phyloP scores from a whole-genome alignment of 2,888 invertebrate species.

The Notodonta ziczac region DNA sequence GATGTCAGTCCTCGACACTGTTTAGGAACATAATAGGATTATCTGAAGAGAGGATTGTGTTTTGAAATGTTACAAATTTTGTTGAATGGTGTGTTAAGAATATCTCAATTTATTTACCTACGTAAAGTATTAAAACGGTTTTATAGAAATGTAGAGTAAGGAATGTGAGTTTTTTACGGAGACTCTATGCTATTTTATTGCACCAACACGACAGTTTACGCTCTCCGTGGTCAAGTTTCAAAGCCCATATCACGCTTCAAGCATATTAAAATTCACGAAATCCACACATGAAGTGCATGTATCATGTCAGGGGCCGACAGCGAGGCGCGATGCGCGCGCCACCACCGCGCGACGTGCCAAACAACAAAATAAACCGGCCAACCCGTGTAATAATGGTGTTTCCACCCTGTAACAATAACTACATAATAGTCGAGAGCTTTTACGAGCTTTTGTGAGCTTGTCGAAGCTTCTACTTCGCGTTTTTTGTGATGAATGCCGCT shows the following conservation, averaged over 20 bases:
- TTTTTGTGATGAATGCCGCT: conserved; percentile 77
- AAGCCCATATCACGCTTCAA: conserved; percentile 4
- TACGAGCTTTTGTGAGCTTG: conserved; percentile 84
- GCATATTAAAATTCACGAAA: conserved; percentile 7
- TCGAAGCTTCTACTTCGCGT: conserved; percentile 79
- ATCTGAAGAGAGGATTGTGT: conserved; percentile 61
- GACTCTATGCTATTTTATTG: neutral
- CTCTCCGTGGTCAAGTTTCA: neutral
- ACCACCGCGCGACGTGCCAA: conserved; percentile 64
- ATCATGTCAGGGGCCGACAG: conserved; percentile 22
- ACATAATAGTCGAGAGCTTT: conserved; percentile 84
- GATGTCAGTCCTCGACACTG: conserved; percentile 66
- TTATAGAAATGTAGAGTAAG: neutral
- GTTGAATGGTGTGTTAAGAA: conserved; percentile 35
- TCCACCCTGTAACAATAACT: conserved; percentile 84
- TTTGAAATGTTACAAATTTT: conserved; percentile 55
- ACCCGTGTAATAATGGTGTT: conserved; percentile 82
- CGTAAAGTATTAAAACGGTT: neutral
- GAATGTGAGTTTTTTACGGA: too few species aligned
- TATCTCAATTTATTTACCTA: neutral
- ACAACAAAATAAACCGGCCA: conserved; percentile 77
- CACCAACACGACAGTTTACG: neutral
- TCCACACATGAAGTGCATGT: conserved; percentile 22
- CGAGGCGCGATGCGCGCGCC: conserved; percentile 22
- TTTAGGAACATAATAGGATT: conserved; percentile 80